These are phyloP conservation scores for Siniperca undulata DNA, from an alignment of 2,797 vertebrate species.

Conservation along the genomic window DNA sequence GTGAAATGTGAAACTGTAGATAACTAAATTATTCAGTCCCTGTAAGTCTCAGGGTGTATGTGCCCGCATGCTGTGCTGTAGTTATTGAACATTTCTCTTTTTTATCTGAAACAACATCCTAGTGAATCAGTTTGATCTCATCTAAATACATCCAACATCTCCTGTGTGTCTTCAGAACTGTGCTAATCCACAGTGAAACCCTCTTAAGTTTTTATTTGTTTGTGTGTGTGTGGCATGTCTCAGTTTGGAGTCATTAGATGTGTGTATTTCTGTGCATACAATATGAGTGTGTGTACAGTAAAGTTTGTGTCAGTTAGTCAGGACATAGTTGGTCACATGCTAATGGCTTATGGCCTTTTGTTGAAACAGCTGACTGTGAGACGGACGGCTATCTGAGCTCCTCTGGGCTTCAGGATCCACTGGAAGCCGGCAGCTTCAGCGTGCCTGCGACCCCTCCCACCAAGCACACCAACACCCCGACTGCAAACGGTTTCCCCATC, in stretches of 20 bases:
- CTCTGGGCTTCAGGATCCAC: conserved; percentile 91
- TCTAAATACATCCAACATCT: conserved; percentile 1
- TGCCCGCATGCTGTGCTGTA: conserved; percentile 12
- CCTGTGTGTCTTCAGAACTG: background rate
- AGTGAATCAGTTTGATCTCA: conserved; percentile 5
- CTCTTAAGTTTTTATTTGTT: background rate
- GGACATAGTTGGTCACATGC: conserved; percentile 66
- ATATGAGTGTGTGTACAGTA: background rate
- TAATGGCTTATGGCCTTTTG: conserved; percentile 70
- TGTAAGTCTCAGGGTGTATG: conserved; percentile 38
- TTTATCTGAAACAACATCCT: conserved; percentile 9
- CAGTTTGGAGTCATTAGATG: conserved; percentile 13
- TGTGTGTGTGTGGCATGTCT: conserved; percentile 18
- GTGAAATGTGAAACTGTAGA: conserved; percentile 64
- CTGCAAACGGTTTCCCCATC: conserved; percentile 77
- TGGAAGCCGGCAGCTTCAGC: conserved; percentile 76
- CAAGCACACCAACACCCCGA: conserved; percentile 53
- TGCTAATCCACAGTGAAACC: conserved; percentile 1
- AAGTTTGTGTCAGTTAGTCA: conserved; percentile 37
- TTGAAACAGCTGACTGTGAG: conserved; percentile 94
- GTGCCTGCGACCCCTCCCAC: conserved; percentile 63
- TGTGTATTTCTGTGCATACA: conserved; percentile 19
- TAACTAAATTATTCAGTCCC: conserved; percentile 68
- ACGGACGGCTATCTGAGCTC: conserved; percentile 95
- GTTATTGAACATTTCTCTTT: conserved; percentile 27